Conservation (phyloP, 1,140 invertebrate species). For the Rhizoglyphus robini region DNA sequence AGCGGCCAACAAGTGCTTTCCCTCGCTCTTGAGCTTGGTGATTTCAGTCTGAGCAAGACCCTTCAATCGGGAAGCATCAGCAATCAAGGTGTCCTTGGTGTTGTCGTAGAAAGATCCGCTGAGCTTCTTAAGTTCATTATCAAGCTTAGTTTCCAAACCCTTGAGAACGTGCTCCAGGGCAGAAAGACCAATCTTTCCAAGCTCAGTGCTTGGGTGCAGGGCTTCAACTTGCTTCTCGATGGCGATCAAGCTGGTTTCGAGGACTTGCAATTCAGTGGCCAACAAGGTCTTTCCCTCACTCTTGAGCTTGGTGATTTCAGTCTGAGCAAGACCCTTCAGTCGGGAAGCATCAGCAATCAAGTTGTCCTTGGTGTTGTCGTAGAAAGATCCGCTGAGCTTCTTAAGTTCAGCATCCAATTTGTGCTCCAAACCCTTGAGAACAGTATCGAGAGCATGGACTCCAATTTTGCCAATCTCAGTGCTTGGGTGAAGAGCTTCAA, state of each 20-base stretch:
- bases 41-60: no score
- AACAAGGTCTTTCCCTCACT: not conserved
- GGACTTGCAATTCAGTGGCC: not conserved
- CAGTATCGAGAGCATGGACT: not conserved
- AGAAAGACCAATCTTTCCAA: not conserved
- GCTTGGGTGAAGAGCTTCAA: no score
- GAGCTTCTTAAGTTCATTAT: not conserved
- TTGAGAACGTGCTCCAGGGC: not conserved
- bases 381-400: not conserved
- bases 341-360: not conserved
- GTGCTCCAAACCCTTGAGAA: not conserved
- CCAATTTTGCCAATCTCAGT: no score
- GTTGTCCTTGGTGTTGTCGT: not conserved
- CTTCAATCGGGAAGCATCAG: no score
- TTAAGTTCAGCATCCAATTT: not conserved
- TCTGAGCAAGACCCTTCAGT: no score
- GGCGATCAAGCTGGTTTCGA: not conserved
- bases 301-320: no score
- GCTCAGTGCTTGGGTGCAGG: not conserved
- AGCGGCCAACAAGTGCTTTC: no score
- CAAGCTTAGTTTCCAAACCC: not conserved
- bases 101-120: no score
- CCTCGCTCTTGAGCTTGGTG: no score
- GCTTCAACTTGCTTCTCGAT: no score
- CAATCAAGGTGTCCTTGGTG: no score